phyloP scores from a whole-genome alignment of 2,113 vertebrate species.

The Saimiri boliviensis region DNA sequence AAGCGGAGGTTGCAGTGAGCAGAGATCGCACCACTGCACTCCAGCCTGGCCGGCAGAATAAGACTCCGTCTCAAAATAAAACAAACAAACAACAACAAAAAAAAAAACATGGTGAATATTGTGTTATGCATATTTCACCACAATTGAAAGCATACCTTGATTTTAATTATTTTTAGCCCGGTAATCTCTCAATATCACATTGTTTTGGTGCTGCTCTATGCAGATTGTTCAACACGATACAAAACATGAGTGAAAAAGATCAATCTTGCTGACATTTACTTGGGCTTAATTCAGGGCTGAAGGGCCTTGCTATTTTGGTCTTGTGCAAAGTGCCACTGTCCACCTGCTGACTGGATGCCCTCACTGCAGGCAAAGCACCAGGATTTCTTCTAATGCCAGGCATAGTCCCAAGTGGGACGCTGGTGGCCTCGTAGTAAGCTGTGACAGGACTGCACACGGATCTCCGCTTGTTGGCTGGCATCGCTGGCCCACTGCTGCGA shows the following conservation, averaged over 20 bases:
- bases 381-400: not conserved
- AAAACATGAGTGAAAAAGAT: not conserved
- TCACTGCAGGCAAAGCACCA: not conserved
- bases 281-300: too few species aligned
- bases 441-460: rapidly evolving
- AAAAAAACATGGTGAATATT: not conserved
- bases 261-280: not conserved
- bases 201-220: not conserved
- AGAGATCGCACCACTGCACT: too few species aligned
- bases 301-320: not conserved
- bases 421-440: not conserved
- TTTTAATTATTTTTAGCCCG: not conserved
- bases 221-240: not conserved
- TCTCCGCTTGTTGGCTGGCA: not conserved
- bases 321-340: not conserved
- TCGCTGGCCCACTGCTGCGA: not conserved
- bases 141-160: not conserved
- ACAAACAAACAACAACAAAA: too few species aligned
- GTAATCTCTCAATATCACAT: not conserved
- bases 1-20: too few species aligned
- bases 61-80: too few species aligned
- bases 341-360: not conserved
- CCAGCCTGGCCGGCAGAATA: too few species aligned
- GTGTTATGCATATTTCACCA: not conserved
- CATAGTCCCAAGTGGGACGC: not conserved